Conservation (phyloP, 2,113 vertebrate genomes). For the Kryptolebias marmoratus region DNA sequence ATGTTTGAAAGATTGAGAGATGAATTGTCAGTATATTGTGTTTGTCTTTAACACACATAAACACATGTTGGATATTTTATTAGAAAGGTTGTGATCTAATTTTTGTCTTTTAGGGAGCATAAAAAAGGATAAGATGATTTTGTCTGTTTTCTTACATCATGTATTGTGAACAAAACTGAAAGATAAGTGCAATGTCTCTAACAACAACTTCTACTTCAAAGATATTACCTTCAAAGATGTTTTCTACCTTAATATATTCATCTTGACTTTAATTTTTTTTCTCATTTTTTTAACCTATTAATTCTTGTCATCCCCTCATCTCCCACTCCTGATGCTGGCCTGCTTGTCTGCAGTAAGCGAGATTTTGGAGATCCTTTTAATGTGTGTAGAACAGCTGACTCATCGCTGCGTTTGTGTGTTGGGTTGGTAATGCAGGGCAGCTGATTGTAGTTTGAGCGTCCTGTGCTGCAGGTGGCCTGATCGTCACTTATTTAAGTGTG, state of each 20-base stretch:
- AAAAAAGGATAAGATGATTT: not conserved
- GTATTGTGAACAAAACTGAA: not conserved
- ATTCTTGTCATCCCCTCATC: constrained; percentile 6
- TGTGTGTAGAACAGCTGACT: constrained; percentile 72
- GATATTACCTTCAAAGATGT: no score
- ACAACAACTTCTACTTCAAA: not conserved
- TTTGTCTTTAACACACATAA: constrained; percentile 1
- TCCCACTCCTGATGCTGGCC: constrained; percentile 30
- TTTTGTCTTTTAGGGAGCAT: not conserved
- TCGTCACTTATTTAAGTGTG: constrained; percentile 41
- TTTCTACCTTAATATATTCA: constrained; percentile 17
- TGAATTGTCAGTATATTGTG: constrained; percentile 15
- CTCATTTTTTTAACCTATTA: constrained; percentile 24
- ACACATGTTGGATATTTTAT: constrained; percentile 5
- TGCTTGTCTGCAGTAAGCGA: constrained; percentile 32
- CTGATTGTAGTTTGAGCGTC: constrained; percentile 54
- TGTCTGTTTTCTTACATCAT: no score
- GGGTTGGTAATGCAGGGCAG: constrained; percentile 61
- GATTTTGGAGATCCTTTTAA: constrained; percentile 53
- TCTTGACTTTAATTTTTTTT: constrained; percentile 9
- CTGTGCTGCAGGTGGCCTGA: constrained; percentile 66
- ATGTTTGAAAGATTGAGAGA: constrained; percentile 10
- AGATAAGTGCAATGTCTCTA: not conserved
- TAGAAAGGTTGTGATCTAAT: not conserved
- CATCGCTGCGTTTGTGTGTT: constrained; percentile 56